phyloP scores from a whole-genome alignment of 23 tunicate genomes.

The Phallusia fumigata region DNA sequence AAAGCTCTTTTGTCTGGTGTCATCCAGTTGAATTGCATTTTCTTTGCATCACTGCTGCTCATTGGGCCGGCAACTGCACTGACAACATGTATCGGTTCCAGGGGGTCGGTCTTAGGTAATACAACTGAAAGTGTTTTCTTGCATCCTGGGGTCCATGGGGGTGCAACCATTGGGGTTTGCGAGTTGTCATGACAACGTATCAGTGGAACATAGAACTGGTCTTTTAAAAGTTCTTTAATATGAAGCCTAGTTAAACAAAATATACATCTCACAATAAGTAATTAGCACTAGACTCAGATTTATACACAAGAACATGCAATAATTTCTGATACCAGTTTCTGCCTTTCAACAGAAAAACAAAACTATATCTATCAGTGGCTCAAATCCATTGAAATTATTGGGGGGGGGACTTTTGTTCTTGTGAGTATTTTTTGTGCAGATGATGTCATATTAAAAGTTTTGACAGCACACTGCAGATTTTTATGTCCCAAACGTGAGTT shows the following conservation, averaged over 20 bases:
- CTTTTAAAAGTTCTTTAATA: slow-evolving; percentile 31
- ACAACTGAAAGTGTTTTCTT: neutral
- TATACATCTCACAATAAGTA: no score
- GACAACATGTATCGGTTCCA: slow-evolving; percentile 29
- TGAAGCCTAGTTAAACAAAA: slow-evolving; percentile 20
- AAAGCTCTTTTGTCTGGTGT: slow-evolving; percentile 44
- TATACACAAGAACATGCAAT: no score
- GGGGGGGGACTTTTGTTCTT: no score
- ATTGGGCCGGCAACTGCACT: slow-evolving; percentile 83
- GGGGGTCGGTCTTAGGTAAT: neutral
- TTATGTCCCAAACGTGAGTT: no score
- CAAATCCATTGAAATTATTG: no score
- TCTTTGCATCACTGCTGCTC: slow-evolving; percentile 51
- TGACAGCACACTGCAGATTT: no score
- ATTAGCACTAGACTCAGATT: no score
- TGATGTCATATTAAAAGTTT: no score
- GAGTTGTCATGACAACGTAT: slow-evolving; percentile 77
- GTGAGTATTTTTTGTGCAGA: no score
- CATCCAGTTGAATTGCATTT: slow-evolving; percentile 47
- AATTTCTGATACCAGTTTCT: no score
- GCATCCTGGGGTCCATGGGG: slow-evolving; percentile 21
- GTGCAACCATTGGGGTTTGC: slow-evolving; percentile 41
- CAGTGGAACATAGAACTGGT: slow-evolving; percentile 77
- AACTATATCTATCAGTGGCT: no score
- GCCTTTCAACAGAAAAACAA: no score